phyloP scores from a whole-genome alignment of 1,140 invertebrate species.

The Pararge aegeria region DNA sequence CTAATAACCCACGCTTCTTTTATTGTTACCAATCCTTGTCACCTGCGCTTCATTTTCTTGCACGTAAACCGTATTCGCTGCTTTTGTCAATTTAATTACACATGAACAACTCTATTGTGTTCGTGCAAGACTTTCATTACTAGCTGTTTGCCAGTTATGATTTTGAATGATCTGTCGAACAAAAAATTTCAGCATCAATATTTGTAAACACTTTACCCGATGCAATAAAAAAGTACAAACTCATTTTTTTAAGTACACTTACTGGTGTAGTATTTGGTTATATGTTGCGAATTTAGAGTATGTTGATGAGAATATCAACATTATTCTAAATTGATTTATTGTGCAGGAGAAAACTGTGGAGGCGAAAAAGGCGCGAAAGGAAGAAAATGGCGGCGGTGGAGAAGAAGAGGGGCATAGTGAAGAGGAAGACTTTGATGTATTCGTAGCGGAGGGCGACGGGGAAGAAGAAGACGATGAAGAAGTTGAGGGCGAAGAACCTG shows the following conservation, averaged over 20 bases:
- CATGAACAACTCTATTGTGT: conserved; percentile 33
- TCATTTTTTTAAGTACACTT: too few species aligned
- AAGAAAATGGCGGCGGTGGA: conserved; percentile 85
- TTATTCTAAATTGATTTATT: conserved; percentile 11
- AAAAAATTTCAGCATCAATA: background rate
- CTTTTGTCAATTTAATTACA: conserved; percentile 33
- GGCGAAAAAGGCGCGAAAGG: conserved; percentile 88
- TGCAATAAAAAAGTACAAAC: too few species aligned
- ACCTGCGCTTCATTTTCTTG: conserved; percentile 67
- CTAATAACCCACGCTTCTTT: conserved; percentile 70
- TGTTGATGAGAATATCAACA: background rate
- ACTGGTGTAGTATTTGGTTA: too few species aligned
- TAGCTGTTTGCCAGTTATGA: conserved; percentile 46
- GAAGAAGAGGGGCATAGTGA: conserved; percentile 83
- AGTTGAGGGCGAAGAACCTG: conserved; percentile 80
- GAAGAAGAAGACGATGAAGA: conserved; percentile 81
- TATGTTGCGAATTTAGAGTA: background rate
- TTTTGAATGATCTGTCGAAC: background rate
- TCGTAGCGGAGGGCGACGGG: conserved; percentile 72
- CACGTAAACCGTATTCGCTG: conserved; percentile 36
- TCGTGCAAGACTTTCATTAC: conserved; percentile 32
- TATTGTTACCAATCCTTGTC: conserved; percentile 71
- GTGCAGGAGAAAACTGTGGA: conserved; percentile 85
- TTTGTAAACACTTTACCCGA: background rate
- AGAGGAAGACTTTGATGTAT: conserved; percentile 81